phyloP scores from a whole-genome alignment of 2,113 vertebrate species.

The Centropus unirufus region DNA sequence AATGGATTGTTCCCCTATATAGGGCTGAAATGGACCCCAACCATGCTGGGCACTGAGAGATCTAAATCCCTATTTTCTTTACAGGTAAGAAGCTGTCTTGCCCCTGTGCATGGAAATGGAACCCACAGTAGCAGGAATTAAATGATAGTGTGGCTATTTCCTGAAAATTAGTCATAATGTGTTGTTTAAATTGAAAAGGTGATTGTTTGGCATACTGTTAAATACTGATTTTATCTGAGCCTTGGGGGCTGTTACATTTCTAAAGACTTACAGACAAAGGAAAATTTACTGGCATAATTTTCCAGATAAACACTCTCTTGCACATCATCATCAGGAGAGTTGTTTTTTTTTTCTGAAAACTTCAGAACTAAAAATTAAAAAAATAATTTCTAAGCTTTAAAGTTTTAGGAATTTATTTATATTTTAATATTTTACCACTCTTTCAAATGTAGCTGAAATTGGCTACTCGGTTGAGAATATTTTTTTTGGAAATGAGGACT shows the following conservation, averaged over 20 bases:
- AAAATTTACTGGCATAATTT: neutral
- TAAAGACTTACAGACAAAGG: neutral
- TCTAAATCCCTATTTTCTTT: neutral
- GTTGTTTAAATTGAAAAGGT: neutral
- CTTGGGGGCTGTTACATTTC: neutral
- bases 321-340: neutral
- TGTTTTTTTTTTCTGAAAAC: neutral
- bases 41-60: neutral
- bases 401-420: neutral
- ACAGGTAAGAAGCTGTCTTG: neutral
- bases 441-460: constrained; percentile 2
- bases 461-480: neutral
- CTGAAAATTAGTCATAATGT: neutral
- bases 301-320: neutral
- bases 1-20: neutral
- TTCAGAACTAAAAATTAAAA: neutral
- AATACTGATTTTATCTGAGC: neutral
- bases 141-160: neutral
- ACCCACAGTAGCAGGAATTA: neutral
- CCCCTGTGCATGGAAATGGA: neutral
- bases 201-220: neutral
- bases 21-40: neutral
- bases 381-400: neutral
- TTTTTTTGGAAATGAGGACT: neutral
- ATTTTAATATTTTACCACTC: neutral